A percentile compares a stretch with the other conserved stretches of the same genome.
Evolutionary conservation across 2,888 invertebrate genomes (phyloP).

Genomic region (Drosophila formosana): DNA sequence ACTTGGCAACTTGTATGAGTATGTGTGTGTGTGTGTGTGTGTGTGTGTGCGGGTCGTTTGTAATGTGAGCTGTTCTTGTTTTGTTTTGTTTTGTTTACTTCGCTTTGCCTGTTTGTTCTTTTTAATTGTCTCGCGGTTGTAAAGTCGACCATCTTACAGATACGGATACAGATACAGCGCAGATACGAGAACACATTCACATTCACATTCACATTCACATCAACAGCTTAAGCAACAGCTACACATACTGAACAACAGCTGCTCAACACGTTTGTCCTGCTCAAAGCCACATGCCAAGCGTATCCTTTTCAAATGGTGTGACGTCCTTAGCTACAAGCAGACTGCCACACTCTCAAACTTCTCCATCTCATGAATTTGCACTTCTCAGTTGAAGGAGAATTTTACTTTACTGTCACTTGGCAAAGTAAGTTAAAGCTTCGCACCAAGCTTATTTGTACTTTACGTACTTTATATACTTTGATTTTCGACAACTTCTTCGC

Average conservation of each 20-base stretch:
- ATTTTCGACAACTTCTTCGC: slow-evolving; percentile 58
- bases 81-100: slow-evolving; percentile 26
- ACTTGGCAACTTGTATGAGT: slow-evolving; percentile 28
- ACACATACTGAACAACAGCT: slow-evolving; percentile 29
- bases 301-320: slow-evolving; percentile 56
- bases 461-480: slow-evolving; percentile 56
- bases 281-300: slow-evolving; percentile 34
- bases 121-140: slow-evolving; percentile 61
- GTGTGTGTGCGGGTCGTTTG: slow-evolving; percentile 31
- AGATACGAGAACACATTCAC: slow-evolving; percentile 3
- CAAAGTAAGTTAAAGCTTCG: slow-evolving; percentile 44
- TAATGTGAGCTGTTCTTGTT: slow-evolving; percentile 29
- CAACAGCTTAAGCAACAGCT: slow-evolving; percentile 1
- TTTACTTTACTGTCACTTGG: slow-evolving; percentile 56
- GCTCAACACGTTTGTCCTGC: slow-evolving; percentile 39
- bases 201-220: not conserved
- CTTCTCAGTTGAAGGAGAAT: slow-evolving; percentile 17
- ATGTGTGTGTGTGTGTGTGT: slow-evolving; percentile 22
- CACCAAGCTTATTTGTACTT: slow-evolving; percentile 60
- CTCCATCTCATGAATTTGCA: not conserved
- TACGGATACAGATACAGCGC: slow-evolving; percentile 16
- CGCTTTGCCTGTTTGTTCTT: slow-evolving; percentile 52
- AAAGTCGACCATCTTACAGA: slow-evolving; percentile 29
- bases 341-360: not conserved
- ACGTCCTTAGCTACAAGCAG: slow-evolving; percentile 9